Evolutionary conservation across 1,140 invertebrate genomes (phyloP).

Genomic region (Medauroidea extradentata): DNA sequence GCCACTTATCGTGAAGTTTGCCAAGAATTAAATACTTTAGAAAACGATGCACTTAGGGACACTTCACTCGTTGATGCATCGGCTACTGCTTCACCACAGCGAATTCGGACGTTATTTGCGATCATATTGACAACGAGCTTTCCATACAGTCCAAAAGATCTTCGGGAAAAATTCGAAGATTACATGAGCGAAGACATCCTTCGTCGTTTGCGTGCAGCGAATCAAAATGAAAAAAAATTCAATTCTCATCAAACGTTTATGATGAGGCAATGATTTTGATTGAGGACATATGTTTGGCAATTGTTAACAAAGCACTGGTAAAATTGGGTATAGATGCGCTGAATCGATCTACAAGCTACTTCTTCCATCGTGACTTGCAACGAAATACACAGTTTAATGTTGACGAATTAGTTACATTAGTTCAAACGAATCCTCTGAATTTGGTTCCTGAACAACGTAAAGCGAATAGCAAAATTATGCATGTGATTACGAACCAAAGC

Average conservation of each 20-base stretch:
- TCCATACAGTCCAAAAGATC: slow-evolving; percentile 23
- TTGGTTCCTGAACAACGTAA: slow-evolving; percentile 38
- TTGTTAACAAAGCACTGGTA: slow-evolving; percentile 30
- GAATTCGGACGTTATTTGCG: slow-evolving; percentile 18
- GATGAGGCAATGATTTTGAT: slow-evolving; percentile 39
- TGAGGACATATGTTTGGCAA: slow-evolving; percentile 35
- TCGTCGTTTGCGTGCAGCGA: slow-evolving; percentile 22
- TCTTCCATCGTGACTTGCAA: slow-evolving; percentile 44
- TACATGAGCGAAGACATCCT: slow-evolving; percentile 34
- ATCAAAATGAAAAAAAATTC: neutral
- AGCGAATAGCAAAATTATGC: slow-evolving; percentile 37
- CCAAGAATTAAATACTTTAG: slow-evolving; percentile 35
- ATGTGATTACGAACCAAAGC: slow-evolving; percentile 31
- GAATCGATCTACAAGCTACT: slow-evolving; percentile 38
- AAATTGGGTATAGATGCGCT: slow-evolving; percentile 40
- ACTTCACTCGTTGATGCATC: slow-evolving; percentile 32
- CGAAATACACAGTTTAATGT: slow-evolving; percentile 39
- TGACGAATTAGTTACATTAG: slow-evolving; percentile 26
- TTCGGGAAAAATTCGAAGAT: slow-evolving; percentile 28
- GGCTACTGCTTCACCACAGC: slow-evolving; percentile 28
- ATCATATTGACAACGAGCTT: slow-evolving; percentile 35
- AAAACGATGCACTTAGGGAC: slow-evolving; percentile 41
- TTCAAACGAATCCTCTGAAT: slow-evolving; percentile 34
- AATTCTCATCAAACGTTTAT: slow-evolving; percentile 33
- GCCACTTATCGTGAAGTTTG: slow-evolving; percentile 37